Conservation (phyloP, 2,113 vertebrate genomes). For the Chiloscyllium plagiosum region DNA sequence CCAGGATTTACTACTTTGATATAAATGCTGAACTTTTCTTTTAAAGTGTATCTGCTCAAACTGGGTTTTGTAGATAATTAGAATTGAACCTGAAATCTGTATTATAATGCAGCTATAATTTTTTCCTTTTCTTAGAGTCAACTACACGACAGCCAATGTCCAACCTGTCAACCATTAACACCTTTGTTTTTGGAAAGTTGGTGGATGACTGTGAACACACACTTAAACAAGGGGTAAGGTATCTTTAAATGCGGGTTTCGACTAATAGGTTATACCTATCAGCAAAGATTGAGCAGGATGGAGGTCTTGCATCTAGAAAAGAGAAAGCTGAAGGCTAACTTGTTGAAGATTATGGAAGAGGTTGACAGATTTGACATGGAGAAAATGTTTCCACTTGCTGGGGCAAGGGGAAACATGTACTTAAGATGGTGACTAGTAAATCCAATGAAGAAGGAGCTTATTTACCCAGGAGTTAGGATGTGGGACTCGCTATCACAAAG, state of each 20-base stretch:
- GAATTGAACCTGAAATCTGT: not conserved
- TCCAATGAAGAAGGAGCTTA: not conserved
- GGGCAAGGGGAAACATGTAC: not conserved
- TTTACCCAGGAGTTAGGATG: not conserved
- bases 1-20: not conserved
- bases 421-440: not conserved
- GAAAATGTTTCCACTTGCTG: not conserved
- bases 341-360: not conserved
- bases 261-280: not conserved
- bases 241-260: not conserved
- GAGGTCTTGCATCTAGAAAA: not conserved
- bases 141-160: not conserved
- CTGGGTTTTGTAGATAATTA: not conserved
- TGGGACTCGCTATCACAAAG: not conserved
- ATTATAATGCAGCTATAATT: not conserved
- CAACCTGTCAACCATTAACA: conserved; percentile 44
- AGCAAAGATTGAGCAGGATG: not conserved
- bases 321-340: not conserved
- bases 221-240: conserved; percentile 50
- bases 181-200: conserved; percentile 55
- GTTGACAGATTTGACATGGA: not conserved
- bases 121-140: not conserved
- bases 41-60: not conserved
- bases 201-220: conserved; percentile 52
- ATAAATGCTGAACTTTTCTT: not conserved